Base-by-base conservation (phyloP, 1,140 invertebrate genomes). In the Brachionus plicatilis region DNA sequence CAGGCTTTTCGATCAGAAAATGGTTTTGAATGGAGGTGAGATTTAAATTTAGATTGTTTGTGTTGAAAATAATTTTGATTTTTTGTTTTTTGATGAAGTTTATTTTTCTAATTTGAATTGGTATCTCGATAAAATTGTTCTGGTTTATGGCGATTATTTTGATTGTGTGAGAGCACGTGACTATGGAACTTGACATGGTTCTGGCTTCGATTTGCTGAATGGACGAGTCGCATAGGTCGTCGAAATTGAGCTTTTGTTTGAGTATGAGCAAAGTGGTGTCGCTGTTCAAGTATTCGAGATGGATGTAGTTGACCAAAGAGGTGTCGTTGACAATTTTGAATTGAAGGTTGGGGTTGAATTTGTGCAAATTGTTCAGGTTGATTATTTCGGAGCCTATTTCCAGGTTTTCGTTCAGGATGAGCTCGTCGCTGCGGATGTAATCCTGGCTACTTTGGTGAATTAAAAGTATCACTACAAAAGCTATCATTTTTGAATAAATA, bases 121-220 rank as follows among this genome's bases (percentile, higher is more conserved):
- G 79, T 41, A 82, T 65, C 17, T 82, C 79, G 43, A 82, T 82
- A 41, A 82, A 82, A 82, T 82, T 20, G 43, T 82, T 82, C 29
- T 33, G 24, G 12, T 60, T 65, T n/a, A 82, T 27, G 37, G 53
- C 79, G 6, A 82, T 37, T 37, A 82, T 82, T 82, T 82, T 82
- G 14, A 82, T 17, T 60, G 41, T 68, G 12, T 82, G 53, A 11
- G 79, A 65, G 43, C 79, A 82, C 41, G 68, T 72, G 33, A 72
- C 37, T 43, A 72, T 72, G 17, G 37, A 41, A n/a, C 43, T 76
- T 9, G 45, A 76, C 14, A 76, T 17, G 17, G 72, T 76, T 50
- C 27, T 24, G 43, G 45, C 20, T 50, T 50, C 72, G 8, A 76
- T 27, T 76, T 37, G 20, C n/a, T 76, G 72, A 47, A 20, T 12